These are phyloP conservation scores for Morone saxatilis DNA, from an alignment of 2,113 vertebrate genomes.

Conservation along the genomic window DNA sequence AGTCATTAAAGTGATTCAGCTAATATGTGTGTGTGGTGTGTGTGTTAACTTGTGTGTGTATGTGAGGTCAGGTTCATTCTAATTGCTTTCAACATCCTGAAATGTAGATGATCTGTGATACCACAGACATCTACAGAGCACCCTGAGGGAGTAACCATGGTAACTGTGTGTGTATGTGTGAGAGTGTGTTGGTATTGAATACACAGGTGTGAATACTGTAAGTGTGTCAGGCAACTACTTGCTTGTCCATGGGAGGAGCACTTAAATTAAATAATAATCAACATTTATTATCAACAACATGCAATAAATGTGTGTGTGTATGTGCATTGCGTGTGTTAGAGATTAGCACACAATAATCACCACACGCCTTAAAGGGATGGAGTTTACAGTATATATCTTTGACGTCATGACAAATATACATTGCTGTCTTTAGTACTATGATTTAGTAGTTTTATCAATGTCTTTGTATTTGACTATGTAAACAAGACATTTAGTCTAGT, in stretches of 20 bases:
- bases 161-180: constrained; percentile 35
- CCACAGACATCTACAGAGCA: constrained; percentile 18
- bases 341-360: neutral
- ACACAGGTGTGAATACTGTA: neutral
- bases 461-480: too few relatives aligned
- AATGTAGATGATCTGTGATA: constrained; percentile 58
- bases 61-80: constrained; percentile 34
- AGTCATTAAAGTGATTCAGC: constrained; percentile 3
- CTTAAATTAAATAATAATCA: neutral
- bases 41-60: neutral
- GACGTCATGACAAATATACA: neutral
- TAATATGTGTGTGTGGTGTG: constrained; percentile 3
- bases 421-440: neutral
- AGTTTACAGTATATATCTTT: neutral
- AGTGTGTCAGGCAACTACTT: neutral
- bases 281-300: neutral
- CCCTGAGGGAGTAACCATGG: constrained; percentile 53
- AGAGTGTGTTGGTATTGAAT: neutral
- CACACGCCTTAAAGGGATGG: neutral
- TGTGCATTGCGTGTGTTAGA: neutral
- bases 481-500: neutral
- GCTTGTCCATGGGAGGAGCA: neutral
- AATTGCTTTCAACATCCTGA: constrained; percentile 46
- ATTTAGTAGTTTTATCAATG: neutral
- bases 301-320: neutral